Evolutionary conservation across 2,888 invertebrate species (phyloP), one percentile per base, ranked within the genome.

Genomic region (Volucella zonaria): DNA sequence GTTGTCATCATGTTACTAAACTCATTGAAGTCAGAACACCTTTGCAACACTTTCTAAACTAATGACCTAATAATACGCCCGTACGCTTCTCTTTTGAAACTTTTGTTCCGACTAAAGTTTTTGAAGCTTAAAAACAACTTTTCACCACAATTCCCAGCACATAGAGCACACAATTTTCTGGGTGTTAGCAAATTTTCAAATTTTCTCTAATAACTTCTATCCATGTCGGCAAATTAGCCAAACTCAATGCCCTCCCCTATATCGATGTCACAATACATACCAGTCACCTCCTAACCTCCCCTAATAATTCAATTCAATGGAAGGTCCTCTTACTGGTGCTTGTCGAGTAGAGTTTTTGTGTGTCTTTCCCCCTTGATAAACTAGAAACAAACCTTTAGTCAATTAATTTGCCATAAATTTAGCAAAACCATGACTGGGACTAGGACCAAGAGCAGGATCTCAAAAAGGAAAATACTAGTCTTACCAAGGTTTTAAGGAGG

Each of bases 391-490:
- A 81, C 81, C 81, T 73, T 81, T 58, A 85, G 75, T 81, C 85
- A 76, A 85, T 85, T 85, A 85, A 81, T 76, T 71, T 71, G 67
- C 71, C 67, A 85, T 85, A 80, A 80, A 85, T 81, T 71, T 79
- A 31, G 31, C 31, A 31, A 31, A 31, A 31, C 31, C 31, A 31
- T 0, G 31, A 31, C 31, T 31, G 31, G 6, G 31, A 31, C 56
- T 40, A 76, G 64, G 31, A 71, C 73, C 31, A 74, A 68, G 52
- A 78, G 45, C 52, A 45, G 10, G 47, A 64, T 14, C 31, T 38
- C 31, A 42, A n/a, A 31, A 52, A 47, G 38, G 11, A 45, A 62
- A 38, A 38, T 64, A 9, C 42, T 10, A 61, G 11, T 42, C 14
- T 49, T 56, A 38, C 12, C 42, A n/a, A 38, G 42, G 38, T 51